Evolutionary conservation across 2,888 invertebrate species (phyloP), one percentile per base, ranked within the genome.

Genomic region (Pasiphila rectangulata): DNA sequence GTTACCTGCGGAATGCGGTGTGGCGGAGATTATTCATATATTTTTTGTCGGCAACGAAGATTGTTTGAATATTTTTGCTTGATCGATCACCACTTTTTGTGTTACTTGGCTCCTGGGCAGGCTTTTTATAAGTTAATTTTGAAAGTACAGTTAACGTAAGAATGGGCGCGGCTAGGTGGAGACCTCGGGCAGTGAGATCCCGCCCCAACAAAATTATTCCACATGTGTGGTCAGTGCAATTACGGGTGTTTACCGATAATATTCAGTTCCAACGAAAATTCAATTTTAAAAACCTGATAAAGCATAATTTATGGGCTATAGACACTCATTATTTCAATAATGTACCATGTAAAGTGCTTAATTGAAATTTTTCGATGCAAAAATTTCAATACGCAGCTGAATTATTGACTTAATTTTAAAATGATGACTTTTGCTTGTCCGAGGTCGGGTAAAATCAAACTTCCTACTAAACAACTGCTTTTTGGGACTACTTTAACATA

Each of bases 151-250:
- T 59, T 52, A 53, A 43, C 27, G 48, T 43, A 41, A 32, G 42
- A 40, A 46, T 69, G 70, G 75, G 77, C 66, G 75, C 59, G 67
- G 63, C 69, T 69, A 72, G 66, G 55, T 54, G 56, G 59, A 45
- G 50, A 63, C 76, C 66, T 56, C 63, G 57, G 78, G 80, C 81
- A 48, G 57, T 61, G 57, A 51, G 51, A 58, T 63, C 48, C 65
- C 67, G 70, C 70, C 69, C 69, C 64, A 63, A 68, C 64, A 66
- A 58, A 72, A 73, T 67, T 61, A 64, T 67, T 54, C 79, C 49
- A 60, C 77, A 54, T 79, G 81, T 80, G 80, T 79, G 80, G 81
- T 64, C 79, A 65, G 39, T 53, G 60, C 65, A 66, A 70, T 67
- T 69, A 67, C 61, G 37, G 43, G 42, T 49, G 51, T 50, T 51